Percentiles rank a stretch among this genome's conserved stretches.
Conservation (phyloP, 2,797 vertebrate species). For the Anguilla megastoma region DNA sequence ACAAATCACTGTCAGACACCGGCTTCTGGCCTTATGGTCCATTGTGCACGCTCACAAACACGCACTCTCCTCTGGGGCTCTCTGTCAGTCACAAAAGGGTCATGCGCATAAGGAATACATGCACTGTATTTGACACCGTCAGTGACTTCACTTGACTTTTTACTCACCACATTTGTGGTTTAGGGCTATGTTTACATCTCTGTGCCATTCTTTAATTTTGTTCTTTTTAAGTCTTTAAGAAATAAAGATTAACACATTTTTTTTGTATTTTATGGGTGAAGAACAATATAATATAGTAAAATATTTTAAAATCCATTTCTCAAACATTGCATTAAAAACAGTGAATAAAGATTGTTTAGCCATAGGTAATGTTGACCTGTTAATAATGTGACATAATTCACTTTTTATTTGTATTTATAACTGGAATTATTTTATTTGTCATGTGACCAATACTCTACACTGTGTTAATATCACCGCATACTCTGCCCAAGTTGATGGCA, state of each 20-base stretch:
- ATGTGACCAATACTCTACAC: not conserved
- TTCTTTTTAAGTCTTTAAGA: not conserved
- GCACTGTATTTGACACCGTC: slow-evolving; percentile 13
- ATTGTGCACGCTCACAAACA: slow-evolving; percentile 48
- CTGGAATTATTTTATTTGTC: not conserved
- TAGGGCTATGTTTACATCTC: not conserved
- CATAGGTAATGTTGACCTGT: not conserved
- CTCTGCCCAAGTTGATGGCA: not conserved
- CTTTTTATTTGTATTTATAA: not conserved
- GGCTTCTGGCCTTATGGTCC: slow-evolving; percentile 72
- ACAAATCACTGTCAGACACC: slow-evolving; percentile 82
- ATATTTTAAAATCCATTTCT: slow-evolving; percentile 2
- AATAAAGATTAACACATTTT: not conserved
- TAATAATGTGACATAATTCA: not conserved
- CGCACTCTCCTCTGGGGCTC: slow-evolving; percentile 26
- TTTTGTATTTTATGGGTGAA: not conserved
- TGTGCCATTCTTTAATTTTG: not conserved
- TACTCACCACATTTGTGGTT: not conserved
- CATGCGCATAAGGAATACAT: slow-evolving; percentile 15
- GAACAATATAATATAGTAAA: not conserved
- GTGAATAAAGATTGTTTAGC: not conserved
- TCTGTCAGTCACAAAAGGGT: slow-evolving; percentile 28
- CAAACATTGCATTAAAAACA: not conserved
- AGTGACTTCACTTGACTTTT: slow-evolving; percentile 19
- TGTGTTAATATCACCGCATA: not conserved